Conservation (phyloP, 2,888 invertebrate genomes). For the Ptychoptera contaminata region DNA sequence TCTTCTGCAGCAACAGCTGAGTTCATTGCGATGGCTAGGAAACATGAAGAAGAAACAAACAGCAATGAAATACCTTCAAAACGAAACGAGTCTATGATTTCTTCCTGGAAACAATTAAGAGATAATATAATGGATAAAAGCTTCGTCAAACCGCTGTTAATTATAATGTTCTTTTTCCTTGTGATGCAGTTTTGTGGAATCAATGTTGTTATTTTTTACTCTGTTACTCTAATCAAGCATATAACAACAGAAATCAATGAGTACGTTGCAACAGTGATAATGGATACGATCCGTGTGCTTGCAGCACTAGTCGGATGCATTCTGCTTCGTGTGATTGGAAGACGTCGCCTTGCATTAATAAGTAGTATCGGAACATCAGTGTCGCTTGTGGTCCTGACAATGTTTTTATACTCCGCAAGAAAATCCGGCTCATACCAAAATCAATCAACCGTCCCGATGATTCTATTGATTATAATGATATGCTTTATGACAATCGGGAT, state of each 20-base stretch:
- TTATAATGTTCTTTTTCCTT: constrained; percentile 43
- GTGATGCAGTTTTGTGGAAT: constrained; percentile 47
- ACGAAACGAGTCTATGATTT: no score
- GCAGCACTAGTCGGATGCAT: constrained; percentile 42
- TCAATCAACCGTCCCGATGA: constrained; percentile 35
- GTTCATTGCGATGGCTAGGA: constrained; percentile 33
- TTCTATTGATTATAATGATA: constrained; percentile 39
- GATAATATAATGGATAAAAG: constrained; percentile 5
- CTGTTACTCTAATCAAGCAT: constrained; percentile 41
- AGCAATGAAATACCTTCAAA: constrained; percentile 13
- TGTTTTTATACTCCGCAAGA: constrained; percentile 29
- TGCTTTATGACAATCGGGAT: constrained; percentile 42
- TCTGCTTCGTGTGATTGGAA: constrained; percentile 36
- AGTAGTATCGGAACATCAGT: constrained; percentile 42
- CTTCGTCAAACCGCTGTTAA: constrained; percentile 35
- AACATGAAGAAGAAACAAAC: constrained; percentile 25
- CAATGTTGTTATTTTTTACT: constrained; percentile 48
- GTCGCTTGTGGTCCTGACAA: constrained; percentile 36
- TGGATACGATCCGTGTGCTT: constrained; percentile 40
- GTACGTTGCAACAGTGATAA: constrained; percentile 41
- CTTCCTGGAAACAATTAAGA: constrained; percentile 18
- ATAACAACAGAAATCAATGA: constrained; percentile 39
- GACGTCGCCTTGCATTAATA: constrained; percentile 39
- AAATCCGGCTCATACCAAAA: constrained; percentile 26
- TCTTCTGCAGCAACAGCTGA: constrained; percentile 35